phyloP scores from a whole-genome alignment of 2,888 invertebrate genomes.

The Melikaiella ostensackeni region DNA sequence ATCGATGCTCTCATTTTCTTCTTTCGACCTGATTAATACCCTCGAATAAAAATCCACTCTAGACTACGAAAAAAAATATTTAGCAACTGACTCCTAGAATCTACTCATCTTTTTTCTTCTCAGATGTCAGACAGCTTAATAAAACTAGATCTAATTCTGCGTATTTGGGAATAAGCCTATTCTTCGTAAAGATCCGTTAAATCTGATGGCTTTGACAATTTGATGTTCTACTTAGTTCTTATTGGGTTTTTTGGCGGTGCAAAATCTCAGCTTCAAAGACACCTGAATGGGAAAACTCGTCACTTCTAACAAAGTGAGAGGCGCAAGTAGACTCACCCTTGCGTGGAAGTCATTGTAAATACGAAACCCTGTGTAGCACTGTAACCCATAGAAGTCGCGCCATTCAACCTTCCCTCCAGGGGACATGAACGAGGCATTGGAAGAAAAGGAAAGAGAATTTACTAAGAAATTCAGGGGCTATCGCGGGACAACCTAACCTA shows the following conservation, averaged over 20 bases:
- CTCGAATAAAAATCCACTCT: not conserved
- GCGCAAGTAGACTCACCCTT: conserved; percentile 26
- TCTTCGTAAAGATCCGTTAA: conserved; percentile 1
- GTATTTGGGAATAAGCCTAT: not conserved
- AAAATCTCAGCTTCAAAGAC: conserved; percentile 2
- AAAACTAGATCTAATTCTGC: too few species aligned
- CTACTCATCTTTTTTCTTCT: not conserved
- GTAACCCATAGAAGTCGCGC: conserved; percentile 19
- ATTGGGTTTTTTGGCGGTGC: conserved; percentile 15
- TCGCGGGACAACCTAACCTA: conserved; percentile 41
- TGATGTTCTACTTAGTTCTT: not conserved
- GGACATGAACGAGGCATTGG: conserved; percentile 11
- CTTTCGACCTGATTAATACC: not conserved
- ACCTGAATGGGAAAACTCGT: conserved; percentile 20
- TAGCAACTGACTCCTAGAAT: not conserved
- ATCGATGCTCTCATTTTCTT: not conserved
- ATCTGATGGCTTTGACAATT: conserved; percentile 15
- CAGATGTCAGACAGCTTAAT: not conserved
- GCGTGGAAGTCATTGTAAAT: conserved; percentile 33
- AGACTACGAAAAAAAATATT: not conserved
- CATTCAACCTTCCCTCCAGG: conserved; percentile 21
- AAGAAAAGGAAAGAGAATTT: conserved; percentile 28
- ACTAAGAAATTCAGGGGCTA: conserved; percentile 26
- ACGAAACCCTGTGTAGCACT: conserved; percentile 22
- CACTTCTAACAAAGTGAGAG: conserved; percentile 29